Base-by-base conservation (phyloP, 1,140 invertebrate genomes). In the Apocrypta bakeri region DNA sequence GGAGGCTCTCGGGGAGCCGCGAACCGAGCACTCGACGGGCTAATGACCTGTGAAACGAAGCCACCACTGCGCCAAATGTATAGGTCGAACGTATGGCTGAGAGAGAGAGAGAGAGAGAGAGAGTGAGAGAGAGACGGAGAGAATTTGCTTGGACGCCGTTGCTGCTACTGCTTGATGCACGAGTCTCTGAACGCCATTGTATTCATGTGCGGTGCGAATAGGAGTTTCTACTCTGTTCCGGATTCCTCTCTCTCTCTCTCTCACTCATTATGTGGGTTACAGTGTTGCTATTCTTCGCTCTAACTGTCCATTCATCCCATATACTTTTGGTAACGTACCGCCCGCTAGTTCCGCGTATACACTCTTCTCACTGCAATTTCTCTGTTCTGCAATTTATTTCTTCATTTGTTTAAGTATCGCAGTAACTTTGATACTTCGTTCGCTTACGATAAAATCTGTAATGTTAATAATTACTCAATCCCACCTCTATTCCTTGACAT, bases 11-110 rank as follows among this genome's bases (percentile, higher is more conserved):
- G 64, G 74, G 80, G 83, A 83, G 82, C 78, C 33, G 56, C 69
- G 79, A 85, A 85, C 82, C 82, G 61, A 86, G 85, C 25, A 84
- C 84, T 88, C 80, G 84, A 77, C 66, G 79, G 78, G 85, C 87
- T 88, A 90, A 90, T 87, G 88, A 89, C 85, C 88, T 88, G 87
- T 87, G 85, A 88, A 89, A 90, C 84, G 87, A 89, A 88, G 85
- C 82, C 79, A 80, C 82, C 56, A 29, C 31, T 63, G 37, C 33
- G 48, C 21, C 76, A 31, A 33, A 37, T 56, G 48, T 56, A 56
- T 7, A 56, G n/a, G 48, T 56, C 48, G 48, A 56, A 56, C 48
- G 48, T 56, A 56, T 21, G 48, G 48, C 48, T 17, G 48, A 21
- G 42, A 48, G 42, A 48, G 42, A 17, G 48, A 21, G 48, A 21